These are phyloP conservation scores for Drosophila koepferae DNA, from an alignment of 2,888 invertebrate species.

Conservation along the genomic window DNA sequence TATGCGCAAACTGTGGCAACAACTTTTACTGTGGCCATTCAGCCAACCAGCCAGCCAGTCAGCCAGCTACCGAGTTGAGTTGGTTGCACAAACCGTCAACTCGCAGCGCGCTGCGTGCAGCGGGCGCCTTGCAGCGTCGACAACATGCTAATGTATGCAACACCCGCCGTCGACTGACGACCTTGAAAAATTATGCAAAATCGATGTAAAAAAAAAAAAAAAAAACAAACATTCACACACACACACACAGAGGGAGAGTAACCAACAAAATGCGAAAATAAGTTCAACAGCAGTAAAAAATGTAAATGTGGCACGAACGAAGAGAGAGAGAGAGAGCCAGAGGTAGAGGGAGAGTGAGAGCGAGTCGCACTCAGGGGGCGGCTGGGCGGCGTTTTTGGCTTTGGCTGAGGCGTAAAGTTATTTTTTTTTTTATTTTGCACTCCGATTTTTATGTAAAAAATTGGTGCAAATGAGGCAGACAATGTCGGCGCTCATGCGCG, in stretches of 20 bases:
- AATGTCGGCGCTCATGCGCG: constrained; percentile 79
- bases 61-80: constrained; percentile 35
- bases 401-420: constrained; percentile 43
- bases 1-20: constrained; percentile 73
- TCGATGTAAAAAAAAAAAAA: constrained; percentile 76
- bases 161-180: constrained; percentile 78
- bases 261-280: constrained; percentile 75
- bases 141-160: constrained; percentile 82
- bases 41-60: constrained; percentile 7
- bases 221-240: constrained; percentile 32
- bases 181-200: constrained; percentile 84
- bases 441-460: constrained; percentile 78
- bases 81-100: constrained; percentile 31
- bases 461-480: constrained; percentile 82
- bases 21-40: constrained; percentile 59
- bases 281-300: constrained; percentile 76
- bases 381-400: constrained; percentile 11
- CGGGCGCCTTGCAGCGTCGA: constrained; percentile 72
- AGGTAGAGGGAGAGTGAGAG: constrained; percentile 13
- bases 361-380: background rate
- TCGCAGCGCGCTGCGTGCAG: constrained; percentile 33
- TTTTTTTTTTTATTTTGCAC: constrained; percentile 47
- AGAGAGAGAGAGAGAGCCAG: constrained; percentile 41
- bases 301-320: constrained; percentile 77
- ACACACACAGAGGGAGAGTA: constrained; percentile 49